These are phyloP conservation scores for Dryomyza anilis DNA, from an alignment of 2,888 invertebrate genomes.

Conservation along the genomic window DNA sequence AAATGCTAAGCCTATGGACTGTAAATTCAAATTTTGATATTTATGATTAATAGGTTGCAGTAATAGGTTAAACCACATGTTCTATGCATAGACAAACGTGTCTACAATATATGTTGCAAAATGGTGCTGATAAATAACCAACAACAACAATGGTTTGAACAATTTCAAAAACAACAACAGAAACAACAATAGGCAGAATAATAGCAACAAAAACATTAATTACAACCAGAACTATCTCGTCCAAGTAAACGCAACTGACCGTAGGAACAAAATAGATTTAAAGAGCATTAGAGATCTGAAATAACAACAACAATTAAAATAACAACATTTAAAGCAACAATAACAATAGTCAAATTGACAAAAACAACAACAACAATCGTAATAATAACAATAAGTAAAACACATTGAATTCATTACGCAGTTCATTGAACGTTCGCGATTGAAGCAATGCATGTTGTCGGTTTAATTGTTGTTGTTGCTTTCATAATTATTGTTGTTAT, in stretches of 20 bases:
- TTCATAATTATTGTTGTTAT: no score
- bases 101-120: no score
- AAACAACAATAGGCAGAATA: neutral
- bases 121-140: neutral
- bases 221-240: neutral
- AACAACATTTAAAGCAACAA: neutral
- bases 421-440: neutral
- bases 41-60: no score
- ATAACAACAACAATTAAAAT: neutral
- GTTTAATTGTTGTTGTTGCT: no score
- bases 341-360: neutral
- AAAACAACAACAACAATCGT: neutral
- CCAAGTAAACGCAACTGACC: no score
- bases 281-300: no score
- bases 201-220: neutral
- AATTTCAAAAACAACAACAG: neutral
- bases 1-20: no score
- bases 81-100: slow-evolving; percentile 1
- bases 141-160: neutral
- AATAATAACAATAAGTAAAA: neutral
- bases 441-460: no score
- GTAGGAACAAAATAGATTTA: no score
- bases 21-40: no score
- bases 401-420: neutral
- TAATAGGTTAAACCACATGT: no score